Conservation (phyloP, 2,797 vertebrate species). For the Anabas testudineus region DNA sequence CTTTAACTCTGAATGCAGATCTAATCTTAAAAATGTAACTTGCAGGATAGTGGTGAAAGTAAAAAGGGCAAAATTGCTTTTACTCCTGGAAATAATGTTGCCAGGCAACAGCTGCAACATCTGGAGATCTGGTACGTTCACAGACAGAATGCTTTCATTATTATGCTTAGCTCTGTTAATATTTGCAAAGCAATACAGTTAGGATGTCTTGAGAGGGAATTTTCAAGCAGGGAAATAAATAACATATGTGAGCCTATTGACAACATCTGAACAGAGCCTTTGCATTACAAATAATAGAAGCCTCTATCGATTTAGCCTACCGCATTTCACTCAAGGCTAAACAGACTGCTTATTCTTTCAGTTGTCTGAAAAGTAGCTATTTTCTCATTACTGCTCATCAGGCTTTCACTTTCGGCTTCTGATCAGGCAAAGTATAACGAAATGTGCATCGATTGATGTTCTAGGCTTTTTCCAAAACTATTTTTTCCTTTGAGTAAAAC, state of each 20-base stretch:
- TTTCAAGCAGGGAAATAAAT: slow-evolving; percentile 26
- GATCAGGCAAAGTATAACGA: slow-evolving; percentile 19
- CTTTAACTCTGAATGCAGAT: slow-evolving; percentile 22
- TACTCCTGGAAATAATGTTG: slow-evolving; percentile 39
- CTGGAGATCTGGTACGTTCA: slow-evolving; percentile 24
- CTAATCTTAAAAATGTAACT: slow-evolving; percentile 27
- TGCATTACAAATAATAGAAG: slow-evolving; percentile 27
- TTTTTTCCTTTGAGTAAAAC: not conserved
- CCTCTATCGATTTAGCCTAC: slow-evolving; percentile 30
- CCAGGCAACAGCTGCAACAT: slow-evolving; percentile 56
- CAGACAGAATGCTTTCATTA: slow-evolving; percentile 41
- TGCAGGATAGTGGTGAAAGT: not conserved
- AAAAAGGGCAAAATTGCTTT: slow-evolving; percentile 32
- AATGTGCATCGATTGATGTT: slow-evolving; percentile 29
- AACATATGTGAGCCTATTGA: slow-evolving; percentile 21
- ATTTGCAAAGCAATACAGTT: slow-evolving; percentile 19
- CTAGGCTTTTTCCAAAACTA: slow-evolving; percentile 11
- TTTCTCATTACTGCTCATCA: slow-evolving; percentile 30
- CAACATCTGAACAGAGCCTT: not conserved
- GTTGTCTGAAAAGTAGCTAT: slow-evolving; percentile 14
- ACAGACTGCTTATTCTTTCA: slow-evolving; percentile 21
- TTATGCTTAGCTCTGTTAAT: slow-evolving; percentile 14
- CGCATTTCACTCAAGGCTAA: slow-evolving; percentile 22
- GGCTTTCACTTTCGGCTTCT: slow-evolving; percentile 27
- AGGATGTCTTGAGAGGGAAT: slow-evolving; percentile 2